Evolutionary conservation across 2,888 invertebrate species (phyloP), one percentile per base, ranked within the genome.

Genomic region (Furcula furcula): DNA sequence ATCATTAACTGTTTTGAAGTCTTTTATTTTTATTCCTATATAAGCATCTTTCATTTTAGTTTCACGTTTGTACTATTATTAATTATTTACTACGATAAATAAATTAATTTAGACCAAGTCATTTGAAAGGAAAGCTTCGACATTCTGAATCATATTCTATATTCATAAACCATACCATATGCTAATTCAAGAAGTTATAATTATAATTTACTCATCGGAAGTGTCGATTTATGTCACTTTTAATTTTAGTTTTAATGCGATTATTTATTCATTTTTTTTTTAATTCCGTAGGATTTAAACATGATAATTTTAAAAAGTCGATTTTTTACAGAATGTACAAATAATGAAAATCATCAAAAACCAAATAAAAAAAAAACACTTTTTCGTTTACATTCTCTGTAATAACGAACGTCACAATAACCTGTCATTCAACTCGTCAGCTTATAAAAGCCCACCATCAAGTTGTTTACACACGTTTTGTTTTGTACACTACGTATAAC

Each of bases 401-500:
- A 14, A 14, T 6, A 26, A 9, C 14, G 14, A 9, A 26, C 26
- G 26, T 34, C 35, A 36, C 34, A 13, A 20, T 33, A 33, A 34
- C 31, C 45, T 44, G 30, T 31, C 37, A 45, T 46, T 55, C 47
- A 52, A 49, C 48, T 55, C 36, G 49, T 51, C 59, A 55, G 55
- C 58, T 55, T 65, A 62, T 55, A 52, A 59, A 61, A 54, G 56
- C 56, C 50, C 61, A 55, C 52, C 70, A 84, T 85, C 74, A 85
- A 86, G 78, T 81, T 86, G 85, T 87, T 86, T 86, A 85, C 86
- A 85, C 86, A 71, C 69, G 58, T 57, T 64, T 65, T 71, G 73
- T 72, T 76, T 70, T 63, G 66, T 62, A 63, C 76, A 69, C 66
- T 63, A 51, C 55, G 43, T 46, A 52, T 52, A 44, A 49, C 49